Evolutionary conservation across 2,888 invertebrate genomes (phyloP), one percentile per base, ranked within the genome.

Genomic region (Petrolisthes manimaculis): DNA sequence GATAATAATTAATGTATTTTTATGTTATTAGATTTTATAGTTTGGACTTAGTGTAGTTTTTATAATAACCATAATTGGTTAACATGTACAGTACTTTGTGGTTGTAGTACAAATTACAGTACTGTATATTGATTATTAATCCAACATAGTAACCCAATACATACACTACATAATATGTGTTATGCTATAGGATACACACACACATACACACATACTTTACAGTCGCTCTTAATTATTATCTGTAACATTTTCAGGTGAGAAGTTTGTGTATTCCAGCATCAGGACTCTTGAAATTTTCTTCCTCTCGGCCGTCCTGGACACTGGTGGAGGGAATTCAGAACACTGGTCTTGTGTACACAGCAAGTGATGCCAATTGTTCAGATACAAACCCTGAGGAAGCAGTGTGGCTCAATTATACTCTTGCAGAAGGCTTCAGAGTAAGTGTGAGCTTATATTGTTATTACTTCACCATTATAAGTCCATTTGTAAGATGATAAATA

Each of bases 291-390:
- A 79, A 81, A 37, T 89, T 83, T 69, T 14, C 51, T 6, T 67
- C 84, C 5, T 21, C 74, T n/a, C 77, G 56, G 6, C 14, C n/a
- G 8, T 51, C 69, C 74, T 89, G 89, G 89, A 85, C 69, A 53
- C 53, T 71, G 21, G 79, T 18, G 4, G 77, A 69, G 6, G 86
- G 83, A 8, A 24, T 67, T 5, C 71, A 51, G 14, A 55, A 86
- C 12, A 86, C 89, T 18, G 61, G 75, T 4, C 80, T 89, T n/a
- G 77, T 89, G 54, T 89, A 86, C 75, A 54, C 69, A 21, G 83
- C 83, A 37, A 54, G 74, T 56, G 86, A 86, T 69, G n/a, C 9
- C 54, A 78, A 56, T 71, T 69, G 56, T 24, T 8, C 24, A 5
- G 24, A 78, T 18, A 51, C 75, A 37, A 69, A 61, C 53, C n/a